A percentile compares a stretch with the other conserved stretches of the same genome.
Evolutionary conservation across 2,113 vertebrate genomes (phyloP).

Genomic region (Microtus oregoni): DNA sequence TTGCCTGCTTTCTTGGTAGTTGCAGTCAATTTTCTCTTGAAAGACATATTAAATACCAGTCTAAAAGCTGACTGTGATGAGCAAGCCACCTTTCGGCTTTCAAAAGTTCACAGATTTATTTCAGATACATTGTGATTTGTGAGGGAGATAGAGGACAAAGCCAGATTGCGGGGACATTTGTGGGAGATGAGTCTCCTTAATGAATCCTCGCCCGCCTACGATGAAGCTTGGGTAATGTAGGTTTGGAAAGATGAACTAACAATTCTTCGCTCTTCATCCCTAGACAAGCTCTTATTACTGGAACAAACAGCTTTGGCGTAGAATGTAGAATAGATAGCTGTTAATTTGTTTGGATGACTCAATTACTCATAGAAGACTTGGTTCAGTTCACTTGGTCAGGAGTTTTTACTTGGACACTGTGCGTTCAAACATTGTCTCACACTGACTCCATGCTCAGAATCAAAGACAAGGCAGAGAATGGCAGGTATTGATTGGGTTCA

Average conservation of each 20-base stretch:
- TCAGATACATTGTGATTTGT: slow-evolving; percentile 25
- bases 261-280: slow-evolving; percentile 9
- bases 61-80: slow-evolving; percentile 2
- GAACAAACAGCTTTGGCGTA: neutral
- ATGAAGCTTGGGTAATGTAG: slow-evolving; percentile 15
- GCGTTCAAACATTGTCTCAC: neutral
- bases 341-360: neutral
- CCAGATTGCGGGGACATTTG: neutral
- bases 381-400: neutral
- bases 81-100: slow-evolving; percentile 23
- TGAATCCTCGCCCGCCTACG: neutral
- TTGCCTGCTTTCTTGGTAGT: neutral
- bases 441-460: neutral
- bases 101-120: slow-evolving; percentile 23
- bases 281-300: neutral
- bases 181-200: neutral
- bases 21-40: slow-evolving; percentile 26
- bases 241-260: neutral
- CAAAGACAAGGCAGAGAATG: slow-evolving; percentile 42
- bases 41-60: slow-evolving; percentile 28
- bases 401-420: neutral
- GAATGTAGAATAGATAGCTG: neutral
- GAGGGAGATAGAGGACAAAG: neutral
- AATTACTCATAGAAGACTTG: neutral
- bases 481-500: slow-evolving; percentile 38